Percentiles rank a stretch among this genome's conserved stretches.
These are phyloP conservation scores for Aepyceros melampus DNA, from an alignment of 2,113 vertebrate genomes.

Conservation along the genomic window DNA sequence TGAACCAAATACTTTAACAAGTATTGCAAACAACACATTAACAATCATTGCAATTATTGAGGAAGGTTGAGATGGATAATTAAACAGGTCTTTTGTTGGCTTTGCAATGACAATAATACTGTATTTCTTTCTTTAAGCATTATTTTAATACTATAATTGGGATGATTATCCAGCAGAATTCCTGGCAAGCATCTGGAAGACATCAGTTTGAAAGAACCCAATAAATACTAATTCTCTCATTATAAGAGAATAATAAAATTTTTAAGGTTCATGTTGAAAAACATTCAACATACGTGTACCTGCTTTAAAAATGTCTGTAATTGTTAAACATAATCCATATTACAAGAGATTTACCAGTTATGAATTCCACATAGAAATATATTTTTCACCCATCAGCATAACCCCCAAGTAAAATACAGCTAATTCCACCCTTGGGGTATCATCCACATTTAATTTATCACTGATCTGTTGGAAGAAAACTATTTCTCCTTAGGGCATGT, in stretches of 20 bases:
- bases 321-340: conserved; percentile 73
- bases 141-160: conserved; percentile 60
- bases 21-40: conserved; percentile 4
- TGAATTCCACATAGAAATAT: conserved; percentile 56
- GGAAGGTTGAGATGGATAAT: conserved; percentile 28
- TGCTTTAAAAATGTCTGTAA: conserved; percentile 63
- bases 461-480: conserved; percentile 55
- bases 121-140: conserved; percentile 36
- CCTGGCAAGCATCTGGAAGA: conserved; percentile 64
- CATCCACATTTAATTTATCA: conserved; percentile 75
- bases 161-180: conserved; percentile 15
- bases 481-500: conserved; percentile 57
- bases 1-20: conserved; percentile 27
- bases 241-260: conserved; percentile 66
- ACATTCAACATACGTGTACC: conserved; percentile 30
- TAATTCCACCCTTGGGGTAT: conserved; percentile 73
- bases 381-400: conserved; percentile 55
- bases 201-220: conserved; percentile 65
- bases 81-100: conserved; percentile 41
- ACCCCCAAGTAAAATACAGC: conserved; percentile 58
- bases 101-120: conserved; percentile 34
- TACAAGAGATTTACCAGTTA: conserved; percentile 70
- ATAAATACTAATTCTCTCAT: conserved; percentile 72
- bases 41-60: conserved; percentile 45
- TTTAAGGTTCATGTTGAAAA: conserved; percentile 61